phyloP scores from a whole-genome alignment of 1,140 invertebrate genomes.

The Diuraphis noxia region DNA sequence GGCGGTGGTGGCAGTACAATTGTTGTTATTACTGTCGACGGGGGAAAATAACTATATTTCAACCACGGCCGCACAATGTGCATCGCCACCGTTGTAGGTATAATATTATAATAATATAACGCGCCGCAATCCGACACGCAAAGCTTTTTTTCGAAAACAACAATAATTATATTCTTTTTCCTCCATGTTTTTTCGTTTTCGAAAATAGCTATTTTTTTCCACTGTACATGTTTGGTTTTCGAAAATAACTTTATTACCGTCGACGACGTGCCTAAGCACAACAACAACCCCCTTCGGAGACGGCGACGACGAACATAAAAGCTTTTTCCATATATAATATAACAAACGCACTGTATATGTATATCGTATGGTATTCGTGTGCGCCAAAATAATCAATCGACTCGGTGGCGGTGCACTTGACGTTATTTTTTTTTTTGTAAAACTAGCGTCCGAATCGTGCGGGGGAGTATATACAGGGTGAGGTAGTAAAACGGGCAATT shows the following conservation, averaged over 20 bases:
- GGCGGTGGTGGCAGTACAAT: neutral
- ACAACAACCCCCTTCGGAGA: too few species aligned
- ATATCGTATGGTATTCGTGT: neutral
- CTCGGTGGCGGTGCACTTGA: neutral
- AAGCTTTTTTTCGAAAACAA: slow-evolving; percentile 9
- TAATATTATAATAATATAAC: neutral
- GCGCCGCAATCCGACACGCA: slow-evolving; percentile 19
- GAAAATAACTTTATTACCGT: too few species aligned
- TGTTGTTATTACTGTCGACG: neutral
- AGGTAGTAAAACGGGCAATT: too few species aligned
- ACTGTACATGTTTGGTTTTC: too few species aligned
- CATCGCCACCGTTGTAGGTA: neutral
- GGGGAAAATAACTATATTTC: slow-evolving; percentile 38
- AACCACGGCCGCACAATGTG: neutral
- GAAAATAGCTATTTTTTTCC: neutral
- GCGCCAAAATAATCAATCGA: neutral
- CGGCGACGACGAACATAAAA: neutral
- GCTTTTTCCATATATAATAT: neutral
- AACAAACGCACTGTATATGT: neutral
- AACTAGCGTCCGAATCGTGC: neutral
- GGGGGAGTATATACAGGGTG: too few species aligned
- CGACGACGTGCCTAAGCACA: too few species aligned
- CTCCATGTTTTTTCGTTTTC: neutral
- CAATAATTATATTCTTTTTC: neutral
- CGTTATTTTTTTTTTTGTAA: neutral